Conservation (phyloP, 2,797 vertebrate species). For the Triplophysa bombifrons region DNA sequence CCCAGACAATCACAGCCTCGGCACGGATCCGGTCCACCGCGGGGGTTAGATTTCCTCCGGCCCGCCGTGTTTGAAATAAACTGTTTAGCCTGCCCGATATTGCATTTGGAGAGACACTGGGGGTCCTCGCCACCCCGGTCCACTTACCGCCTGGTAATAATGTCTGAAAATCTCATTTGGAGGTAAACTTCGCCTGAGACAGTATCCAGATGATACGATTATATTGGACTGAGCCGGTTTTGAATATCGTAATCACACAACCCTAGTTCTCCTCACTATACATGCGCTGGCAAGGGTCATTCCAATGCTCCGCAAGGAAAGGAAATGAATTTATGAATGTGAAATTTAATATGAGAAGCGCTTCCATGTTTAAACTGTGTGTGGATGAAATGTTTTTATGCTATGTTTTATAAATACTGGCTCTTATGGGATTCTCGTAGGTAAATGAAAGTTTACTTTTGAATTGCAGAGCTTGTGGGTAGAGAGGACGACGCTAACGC, state of each 20-base stretch:
- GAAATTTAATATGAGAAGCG: conserved; percentile 44
- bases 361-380: conserved; percentile 24
- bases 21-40: conserved; percentile 53
- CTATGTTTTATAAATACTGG: conserved; percentile 22
- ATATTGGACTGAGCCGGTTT: conserved; percentile 52
- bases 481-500: conserved; percentile 93
- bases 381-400: conserved; percentile 18
- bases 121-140: conserved; percentile 41
- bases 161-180: conserved; percentile 57
- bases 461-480: conserved; percentile 92
- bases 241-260: conserved; percentile 43
- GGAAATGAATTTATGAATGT: conserved; percentile 40
- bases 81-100: conserved; percentile 60
- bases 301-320: neutral
- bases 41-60: conserved; percentile 53
- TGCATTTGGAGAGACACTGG: conserved; percentile 56
- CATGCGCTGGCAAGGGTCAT: conserved; percentile 20
- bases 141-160: conserved; percentile 57
- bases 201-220: conserved; percentile 56
- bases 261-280: conserved; percentile 21
- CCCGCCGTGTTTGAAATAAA: conserved; percentile 61
- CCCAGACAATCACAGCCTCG: conserved; percentile 55
- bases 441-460: conserved; percentile 47
- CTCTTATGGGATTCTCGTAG: conserved; percentile 7
- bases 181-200: conserved; percentile 52